These are phyloP conservation scores for Ginglymostoma cirratum DNA, from an alignment of 2,113 vertebrate genomes.

Conservation along the genomic window DNA sequence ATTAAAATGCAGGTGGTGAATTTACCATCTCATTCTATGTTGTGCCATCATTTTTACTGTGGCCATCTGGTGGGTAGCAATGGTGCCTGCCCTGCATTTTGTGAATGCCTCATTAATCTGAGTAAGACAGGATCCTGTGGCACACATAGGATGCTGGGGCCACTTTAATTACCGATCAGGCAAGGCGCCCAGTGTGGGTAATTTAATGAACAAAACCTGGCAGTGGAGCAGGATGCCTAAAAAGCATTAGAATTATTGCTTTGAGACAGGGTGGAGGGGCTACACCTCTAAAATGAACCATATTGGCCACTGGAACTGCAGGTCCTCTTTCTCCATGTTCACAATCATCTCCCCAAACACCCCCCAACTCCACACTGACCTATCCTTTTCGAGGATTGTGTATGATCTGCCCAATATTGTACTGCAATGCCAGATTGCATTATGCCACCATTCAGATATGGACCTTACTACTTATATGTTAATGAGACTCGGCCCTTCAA, in stretches of 20 bases:
- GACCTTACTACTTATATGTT: neutral
- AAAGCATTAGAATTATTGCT: neutral
- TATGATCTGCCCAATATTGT: neutral
- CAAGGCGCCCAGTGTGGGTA: neutral
- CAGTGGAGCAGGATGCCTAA: neutral
- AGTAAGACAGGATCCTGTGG: neutral
- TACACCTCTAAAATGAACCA: neutral
- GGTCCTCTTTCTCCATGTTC: neutral
- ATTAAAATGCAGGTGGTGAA: neutral
- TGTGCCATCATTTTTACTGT: neutral
- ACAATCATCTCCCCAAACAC: no score
- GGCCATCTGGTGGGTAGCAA: neutral
- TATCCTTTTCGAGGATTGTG: neutral
- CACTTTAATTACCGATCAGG: neutral
- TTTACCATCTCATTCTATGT: neutral
- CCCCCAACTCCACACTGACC: no score
- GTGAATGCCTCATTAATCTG: neutral
- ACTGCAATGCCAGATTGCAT: neutral
- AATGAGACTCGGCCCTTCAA: neutral
- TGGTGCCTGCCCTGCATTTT: neutral
- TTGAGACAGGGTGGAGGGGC: neutral
- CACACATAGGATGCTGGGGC: neutral
- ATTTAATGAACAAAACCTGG: neutral
- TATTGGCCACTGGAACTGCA: neutral
- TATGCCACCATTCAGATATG: neutral